These are phyloP conservation scores for Diadegma fenestrale DNA, from an alignment of 2,888 invertebrate genomes.

Conservation along the genomic window DNA sequence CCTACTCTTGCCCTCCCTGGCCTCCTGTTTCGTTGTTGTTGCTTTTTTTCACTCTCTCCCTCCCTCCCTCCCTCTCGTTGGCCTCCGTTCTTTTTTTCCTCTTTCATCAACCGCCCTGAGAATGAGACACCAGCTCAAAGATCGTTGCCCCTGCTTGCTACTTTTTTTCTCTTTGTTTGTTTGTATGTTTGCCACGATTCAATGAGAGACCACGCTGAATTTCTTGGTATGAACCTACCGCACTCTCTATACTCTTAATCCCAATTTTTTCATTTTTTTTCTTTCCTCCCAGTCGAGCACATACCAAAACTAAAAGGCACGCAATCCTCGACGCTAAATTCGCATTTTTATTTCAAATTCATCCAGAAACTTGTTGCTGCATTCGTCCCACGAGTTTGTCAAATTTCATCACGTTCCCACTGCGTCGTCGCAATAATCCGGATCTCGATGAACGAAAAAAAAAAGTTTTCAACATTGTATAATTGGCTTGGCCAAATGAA, in stretches of 20 bases:
- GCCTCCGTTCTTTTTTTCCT: constrained; percentile 23
- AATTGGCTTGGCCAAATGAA: constrained; percentile 21
- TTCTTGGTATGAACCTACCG: constrained; percentile 58
- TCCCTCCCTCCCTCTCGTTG: constrained; percentile 7
- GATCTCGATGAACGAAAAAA: not conserved
- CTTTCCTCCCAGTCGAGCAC: not conserved
- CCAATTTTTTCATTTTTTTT: not conserved
- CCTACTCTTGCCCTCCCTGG: constrained; percentile 73
- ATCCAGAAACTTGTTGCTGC: not conserved
- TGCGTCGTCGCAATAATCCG: not conserved
- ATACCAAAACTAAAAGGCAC: constrained; percentile 18
- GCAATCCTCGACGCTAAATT: not conserved
- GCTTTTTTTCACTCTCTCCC: constrained; percentile 19
- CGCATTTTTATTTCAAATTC: not conserved
- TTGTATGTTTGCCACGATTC: constrained; percentile 35
- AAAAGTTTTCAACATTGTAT: not conserved
- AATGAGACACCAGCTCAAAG: constrained; percentile 61
- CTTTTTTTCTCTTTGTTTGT: constrained; percentile 35
- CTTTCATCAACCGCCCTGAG: constrained; percentile 56
- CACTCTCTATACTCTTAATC: constrained; percentile 51
- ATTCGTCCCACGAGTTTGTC: not conserved
- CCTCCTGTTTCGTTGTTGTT: constrained; percentile 55
- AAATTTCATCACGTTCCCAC: not conserved
- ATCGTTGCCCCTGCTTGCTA: constrained; percentile 43
- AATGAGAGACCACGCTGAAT: constrained; percentile 44